phyloP scores from a whole-genome alignment of 1,140 invertebrate species.

The Nilaparvata lugens region DNA sequence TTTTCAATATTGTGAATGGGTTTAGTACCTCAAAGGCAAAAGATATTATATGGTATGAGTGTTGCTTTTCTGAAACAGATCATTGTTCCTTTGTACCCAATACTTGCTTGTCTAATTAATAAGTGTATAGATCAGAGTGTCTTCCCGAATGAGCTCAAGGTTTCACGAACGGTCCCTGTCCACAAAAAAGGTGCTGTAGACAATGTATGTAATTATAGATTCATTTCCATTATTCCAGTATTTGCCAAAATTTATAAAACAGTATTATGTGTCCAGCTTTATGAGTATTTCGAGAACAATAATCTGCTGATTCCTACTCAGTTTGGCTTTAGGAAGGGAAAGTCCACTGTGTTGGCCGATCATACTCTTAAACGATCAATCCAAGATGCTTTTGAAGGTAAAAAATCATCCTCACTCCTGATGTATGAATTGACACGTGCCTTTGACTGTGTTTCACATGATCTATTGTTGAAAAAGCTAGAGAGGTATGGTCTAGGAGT shows the following conservation, averaged over 20 bases:
- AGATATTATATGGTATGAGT: not conserved
- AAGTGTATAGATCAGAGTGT: not conserved
- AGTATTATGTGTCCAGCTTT: too few species aligned
- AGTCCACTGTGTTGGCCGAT: not conserved
- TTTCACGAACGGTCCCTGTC: not conserved
- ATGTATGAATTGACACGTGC: too few species aligned
- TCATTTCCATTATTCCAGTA: not conserved
- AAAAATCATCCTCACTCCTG: not conserved
- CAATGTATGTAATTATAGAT: constrained; percentile 1
- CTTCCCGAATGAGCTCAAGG: not conserved
- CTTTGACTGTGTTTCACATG: too few species aligned
- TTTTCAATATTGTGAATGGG: not conserved
- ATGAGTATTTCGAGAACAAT: too few species aligned
- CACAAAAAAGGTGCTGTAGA: not conserved
- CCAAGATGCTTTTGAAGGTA: not conserved
- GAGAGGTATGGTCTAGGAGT: too few species aligned
- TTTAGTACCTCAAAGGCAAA: not conserved
- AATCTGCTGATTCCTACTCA: not conserved
- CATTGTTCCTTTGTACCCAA: not conserved
- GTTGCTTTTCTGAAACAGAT: not conserved
- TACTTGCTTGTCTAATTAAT: constrained; percentile 1
- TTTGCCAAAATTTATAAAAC: not conserved
- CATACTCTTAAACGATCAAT: not conserved
- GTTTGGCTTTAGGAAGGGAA: not conserved
- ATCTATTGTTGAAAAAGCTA: too few species aligned